Evolutionary conservation across 2,113 vertebrate genomes (phyloP).

Genomic region (Coreoperca whiteheadi): DNA sequence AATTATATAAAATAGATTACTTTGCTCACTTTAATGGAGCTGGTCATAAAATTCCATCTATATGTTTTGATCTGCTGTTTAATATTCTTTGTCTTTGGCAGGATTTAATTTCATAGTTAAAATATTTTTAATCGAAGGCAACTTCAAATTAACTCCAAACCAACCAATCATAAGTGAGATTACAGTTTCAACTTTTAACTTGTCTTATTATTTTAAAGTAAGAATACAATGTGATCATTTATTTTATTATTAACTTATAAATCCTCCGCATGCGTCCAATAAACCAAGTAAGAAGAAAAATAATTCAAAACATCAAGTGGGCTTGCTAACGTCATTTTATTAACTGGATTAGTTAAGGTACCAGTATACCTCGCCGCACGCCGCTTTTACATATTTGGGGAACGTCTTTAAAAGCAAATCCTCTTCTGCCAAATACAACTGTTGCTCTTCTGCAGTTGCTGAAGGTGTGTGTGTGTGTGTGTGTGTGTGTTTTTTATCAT

Average conservation of each 20-base stretch:
- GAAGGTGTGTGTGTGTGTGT: background rate
- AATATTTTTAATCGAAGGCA: background rate
- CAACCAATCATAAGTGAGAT: background rate
- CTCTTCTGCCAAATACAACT: background rate
- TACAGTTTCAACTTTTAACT: background rate
- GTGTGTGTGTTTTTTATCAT: background rate
- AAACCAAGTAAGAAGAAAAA: background rate
- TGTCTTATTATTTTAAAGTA: background rate
- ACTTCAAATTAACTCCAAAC: background rate
- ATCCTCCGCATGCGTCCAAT: background rate
- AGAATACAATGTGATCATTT: background rate
- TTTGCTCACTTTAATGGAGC: background rate
- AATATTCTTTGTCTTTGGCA: background rate
- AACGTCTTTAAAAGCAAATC: background rate
- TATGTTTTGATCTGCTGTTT: background rate
- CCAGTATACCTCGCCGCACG: too few species aligned
- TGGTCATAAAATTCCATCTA: background rate
- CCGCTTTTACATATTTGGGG: background rate
- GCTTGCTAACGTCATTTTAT: background rate
- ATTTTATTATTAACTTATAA: background rate
- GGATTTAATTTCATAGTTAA: background rate
- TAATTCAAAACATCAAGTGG: background rate
- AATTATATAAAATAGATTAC: background rate
- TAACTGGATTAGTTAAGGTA: background rate
- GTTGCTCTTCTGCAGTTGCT: constrained; percentile 12